These are phyloP conservation scores for Pangasius macronema DNA, from an alignment of 2,797 vertebrate species.

Conservation along the genomic window DNA sequence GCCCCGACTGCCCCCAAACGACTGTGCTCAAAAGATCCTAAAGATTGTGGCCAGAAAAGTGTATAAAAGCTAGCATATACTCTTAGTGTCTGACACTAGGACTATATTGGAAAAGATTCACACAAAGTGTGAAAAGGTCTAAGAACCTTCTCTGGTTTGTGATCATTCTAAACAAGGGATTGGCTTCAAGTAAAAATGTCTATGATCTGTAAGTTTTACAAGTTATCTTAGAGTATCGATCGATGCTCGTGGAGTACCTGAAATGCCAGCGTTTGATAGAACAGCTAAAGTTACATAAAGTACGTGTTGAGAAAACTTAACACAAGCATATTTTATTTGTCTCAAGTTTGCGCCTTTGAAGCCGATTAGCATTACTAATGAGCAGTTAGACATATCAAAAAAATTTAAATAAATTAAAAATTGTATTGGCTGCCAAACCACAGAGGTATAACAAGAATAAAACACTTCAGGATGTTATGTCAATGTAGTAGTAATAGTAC, in stretches of 20 bases:
- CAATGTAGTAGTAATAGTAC: neutral
- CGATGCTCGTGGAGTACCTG: neutral
- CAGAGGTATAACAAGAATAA: neutral
- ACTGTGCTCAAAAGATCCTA: neutral
- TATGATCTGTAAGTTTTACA: neutral
- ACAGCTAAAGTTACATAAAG: neutral
- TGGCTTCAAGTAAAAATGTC: neutral
- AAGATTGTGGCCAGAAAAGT: neutral
- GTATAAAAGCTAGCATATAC: neutral
- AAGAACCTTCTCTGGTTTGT: neutral
- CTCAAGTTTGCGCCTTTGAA: neutral
- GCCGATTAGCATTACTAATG: neutral
- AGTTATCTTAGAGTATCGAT: neutral
- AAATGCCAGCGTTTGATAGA: neutral
- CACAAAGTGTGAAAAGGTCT: neutral
- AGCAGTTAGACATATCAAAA: neutral
- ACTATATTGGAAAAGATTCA: neutral
- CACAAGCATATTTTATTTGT: neutral
- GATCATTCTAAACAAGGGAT: neutral
- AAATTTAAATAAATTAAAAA: neutral
- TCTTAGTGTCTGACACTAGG: neutral
- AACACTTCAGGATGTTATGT: neutral
- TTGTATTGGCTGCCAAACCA: neutral
- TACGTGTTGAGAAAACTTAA: neutral
- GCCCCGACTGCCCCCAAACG: too few relatives aligned